Percentiles rank a stretch among this genome's conserved stretches.
Evolutionary conservation across 2,888 invertebrate genomes (phyloP).

Genomic region (Lepidocyrtoides sp.): DNA sequence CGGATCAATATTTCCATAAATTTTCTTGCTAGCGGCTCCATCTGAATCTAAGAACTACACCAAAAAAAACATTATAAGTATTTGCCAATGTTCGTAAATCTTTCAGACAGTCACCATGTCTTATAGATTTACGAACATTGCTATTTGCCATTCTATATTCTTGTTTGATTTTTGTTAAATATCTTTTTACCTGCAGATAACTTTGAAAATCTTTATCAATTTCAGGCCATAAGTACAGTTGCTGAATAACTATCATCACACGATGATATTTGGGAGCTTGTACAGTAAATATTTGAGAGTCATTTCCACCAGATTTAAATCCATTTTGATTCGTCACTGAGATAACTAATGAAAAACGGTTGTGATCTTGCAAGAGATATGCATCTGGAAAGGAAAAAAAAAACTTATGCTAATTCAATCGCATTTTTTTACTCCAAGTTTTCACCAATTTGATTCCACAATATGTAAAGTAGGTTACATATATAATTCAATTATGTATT

Average conservation of each 20-base stretch:
- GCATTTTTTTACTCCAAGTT: background rate
- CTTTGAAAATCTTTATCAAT: conserved; percentile 48
- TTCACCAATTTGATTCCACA: too few relatives aligned
- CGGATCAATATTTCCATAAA: conserved; percentile 67
- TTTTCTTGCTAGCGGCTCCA: conserved; percentile 34
- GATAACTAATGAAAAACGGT: conserved; percentile 36
- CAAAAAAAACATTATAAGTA: background rate
- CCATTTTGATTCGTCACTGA: conserved; percentile 69
- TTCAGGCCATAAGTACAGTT: conserved; percentile 58
- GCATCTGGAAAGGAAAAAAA: conserved; percentile 42
- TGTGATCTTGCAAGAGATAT: conserved; percentile 58
- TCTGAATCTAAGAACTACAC: conserved; percentile 57
- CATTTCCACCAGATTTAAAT: conserved; percentile 52
- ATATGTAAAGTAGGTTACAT: too few relatives aligned
- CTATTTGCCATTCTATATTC: too few relatives aligned
- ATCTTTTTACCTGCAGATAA: conserved; percentile 46
- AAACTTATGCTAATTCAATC: too few relatives aligned
- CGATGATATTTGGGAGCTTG: conserved; percentile 68
- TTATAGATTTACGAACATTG: too few relatives aligned
- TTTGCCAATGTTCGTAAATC: too few relatives aligned
- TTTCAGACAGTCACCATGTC: too few relatives aligned
- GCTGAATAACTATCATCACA: conserved; percentile 68
- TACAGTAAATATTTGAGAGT: conserved; percentile 59
- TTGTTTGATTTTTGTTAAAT: too few relatives aligned
- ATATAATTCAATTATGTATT: too few relatives aligned